A percentile compares a stretch with the other conserved stretches of the same genome.
Evolutionary conservation across 2,888 invertebrate species (phyloP).

Genomic region (Augochlorella aurata): DNA sequence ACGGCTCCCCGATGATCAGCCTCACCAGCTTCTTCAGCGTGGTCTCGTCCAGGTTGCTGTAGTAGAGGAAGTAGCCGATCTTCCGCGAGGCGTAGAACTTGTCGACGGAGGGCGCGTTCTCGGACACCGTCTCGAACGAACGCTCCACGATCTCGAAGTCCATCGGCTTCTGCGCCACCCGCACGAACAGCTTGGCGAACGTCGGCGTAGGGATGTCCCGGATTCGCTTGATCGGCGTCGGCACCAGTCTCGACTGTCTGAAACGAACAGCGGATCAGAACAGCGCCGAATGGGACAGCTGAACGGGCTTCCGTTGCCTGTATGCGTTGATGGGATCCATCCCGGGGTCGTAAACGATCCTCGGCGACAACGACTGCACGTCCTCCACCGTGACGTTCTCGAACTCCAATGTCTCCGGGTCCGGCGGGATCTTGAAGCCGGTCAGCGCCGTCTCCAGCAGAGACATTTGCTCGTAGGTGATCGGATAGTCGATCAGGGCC

Average conservation of each 20-base stretch:
- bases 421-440: constrained; percentile 82
- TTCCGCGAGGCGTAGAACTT: constrained; percentile 85
- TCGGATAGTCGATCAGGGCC: constrained; percentile 87
- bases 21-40: constrained; percentile 83
- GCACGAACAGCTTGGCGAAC: constrained; percentile 85
- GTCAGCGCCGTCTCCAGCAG: constrained; percentile 85
- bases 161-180: constrained; percentile 72
- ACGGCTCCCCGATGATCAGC: constrained; percentile 82
- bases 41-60: constrained; percentile 83
- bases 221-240: constrained; percentile 81
- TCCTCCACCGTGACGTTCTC: constrained; percentile 67
- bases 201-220: constrained; percentile 72
- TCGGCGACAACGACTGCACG: constrained; percentile 54
- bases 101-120: constrained; percentile 83
- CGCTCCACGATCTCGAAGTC: constrained; percentile 29
- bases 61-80: constrained; percentile 85
- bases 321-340: constrained; percentile 79
- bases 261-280: background rate
- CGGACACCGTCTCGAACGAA: constrained; percentile 57
- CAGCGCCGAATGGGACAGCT: no score
- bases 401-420: constrained; percentile 26
- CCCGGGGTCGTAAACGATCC: constrained; percentile 81
- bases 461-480: constrained; percentile 84
- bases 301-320: no score
- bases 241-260: constrained; percentile 83